Conservation (phyloP, 2,888 invertebrate species). For the Campaea margaritaria region DNA sequence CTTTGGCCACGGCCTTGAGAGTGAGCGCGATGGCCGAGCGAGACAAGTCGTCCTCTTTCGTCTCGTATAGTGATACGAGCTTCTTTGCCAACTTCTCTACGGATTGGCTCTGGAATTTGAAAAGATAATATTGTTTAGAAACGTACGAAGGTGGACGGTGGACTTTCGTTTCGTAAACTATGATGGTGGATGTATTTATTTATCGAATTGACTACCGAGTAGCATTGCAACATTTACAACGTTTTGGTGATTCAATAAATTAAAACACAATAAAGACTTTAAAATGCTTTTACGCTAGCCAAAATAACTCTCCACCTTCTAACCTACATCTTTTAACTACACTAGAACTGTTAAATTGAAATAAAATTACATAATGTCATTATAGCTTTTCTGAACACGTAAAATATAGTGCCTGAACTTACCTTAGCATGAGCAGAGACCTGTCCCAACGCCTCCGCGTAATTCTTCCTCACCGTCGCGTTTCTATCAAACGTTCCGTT, state of each 20-base stretch:
- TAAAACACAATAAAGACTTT: background rate
- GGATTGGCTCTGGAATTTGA: conserved; percentile 70
- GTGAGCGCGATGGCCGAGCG: conserved; percentile 90
- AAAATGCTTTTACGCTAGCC: too few species aligned
- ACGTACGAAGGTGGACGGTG: too few species aligned
- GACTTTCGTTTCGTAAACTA: too few species aligned
- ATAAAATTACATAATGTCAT: too few species aligned
- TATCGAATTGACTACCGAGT: too few species aligned
- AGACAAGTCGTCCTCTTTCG: conserved; percentile 88
- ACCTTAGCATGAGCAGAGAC: conserved; percentile 93
- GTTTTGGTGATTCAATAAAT: too few species aligned
- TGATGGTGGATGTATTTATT: too few species aligned
- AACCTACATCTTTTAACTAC: too few species aligned
- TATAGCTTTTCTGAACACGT: too few species aligned
- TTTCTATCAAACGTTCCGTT: conserved; percentile 94
- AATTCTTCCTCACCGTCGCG: conserved; percentile 92
- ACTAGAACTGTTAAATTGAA: too few species aligned
- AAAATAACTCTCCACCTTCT: too few species aligned
- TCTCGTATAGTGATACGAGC: conserved; percentile 82
- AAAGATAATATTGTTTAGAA: background rate
- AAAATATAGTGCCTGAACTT: conserved; percentile 14
- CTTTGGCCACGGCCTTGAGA: conserved; percentile 92
- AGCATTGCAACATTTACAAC: too few species aligned
- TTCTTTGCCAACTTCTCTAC: conserved; percentile 85
- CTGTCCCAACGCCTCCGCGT: conserved; percentile 93